phyloP scores from a whole-genome alignment of 2,888 invertebrate species.

The Pegoplata infirma region DNA sequence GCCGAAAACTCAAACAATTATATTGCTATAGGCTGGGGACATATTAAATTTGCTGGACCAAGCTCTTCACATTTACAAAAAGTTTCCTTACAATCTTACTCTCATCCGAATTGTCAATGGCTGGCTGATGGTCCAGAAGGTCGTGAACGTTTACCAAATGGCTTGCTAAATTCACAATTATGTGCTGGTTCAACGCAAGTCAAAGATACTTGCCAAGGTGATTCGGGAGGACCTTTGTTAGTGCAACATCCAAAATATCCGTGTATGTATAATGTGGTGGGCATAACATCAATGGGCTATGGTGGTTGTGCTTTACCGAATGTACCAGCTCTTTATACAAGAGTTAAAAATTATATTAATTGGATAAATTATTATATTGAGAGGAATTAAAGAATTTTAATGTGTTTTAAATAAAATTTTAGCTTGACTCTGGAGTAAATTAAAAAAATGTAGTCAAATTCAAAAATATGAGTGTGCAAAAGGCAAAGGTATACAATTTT shows the following conservation, averaged over 20 bases:
- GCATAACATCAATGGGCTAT: slow-evolving; percentile 69
- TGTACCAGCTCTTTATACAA: slow-evolving; percentile 70
- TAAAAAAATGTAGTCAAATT: too few species aligned
- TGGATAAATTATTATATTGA: slow-evolving; percentile 66
- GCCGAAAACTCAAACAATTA: slow-evolving; percentile 65
- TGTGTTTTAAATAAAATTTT: too few species aligned
- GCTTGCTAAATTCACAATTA: slow-evolving; percentile 65
- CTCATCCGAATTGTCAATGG: slow-evolving; percentile 63
- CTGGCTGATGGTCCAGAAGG: slow-evolving; percentile 56
- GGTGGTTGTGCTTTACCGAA: slow-evolving; percentile 69
- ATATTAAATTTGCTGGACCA: slow-evolving; percentile 71
- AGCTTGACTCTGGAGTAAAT: too few species aligned
- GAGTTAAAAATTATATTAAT: slow-evolving; percentile 68
- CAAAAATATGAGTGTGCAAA: too few species aligned
- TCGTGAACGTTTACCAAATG: slow-evolving; percentile 62
- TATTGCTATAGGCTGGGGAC: slow-evolving; percentile 80
- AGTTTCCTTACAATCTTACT: slow-evolving; percentile 78
- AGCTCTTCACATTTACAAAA: slow-evolving; percentile 78
- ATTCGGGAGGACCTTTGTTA: slow-evolving; percentile 73
- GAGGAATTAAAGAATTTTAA: not conserved
- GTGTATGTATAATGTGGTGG: slow-evolving; percentile 71
- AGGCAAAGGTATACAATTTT: too few species aligned
- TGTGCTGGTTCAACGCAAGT: slow-evolving; percentile 69
- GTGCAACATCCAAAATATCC: slow-evolving; percentile 68
- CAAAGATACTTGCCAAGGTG: slow-evolving; percentile 72